Evolutionary conservation across 2,888 invertebrate genomes (phyloP).

Genomic region (Tortricodes alternella): DNA sequence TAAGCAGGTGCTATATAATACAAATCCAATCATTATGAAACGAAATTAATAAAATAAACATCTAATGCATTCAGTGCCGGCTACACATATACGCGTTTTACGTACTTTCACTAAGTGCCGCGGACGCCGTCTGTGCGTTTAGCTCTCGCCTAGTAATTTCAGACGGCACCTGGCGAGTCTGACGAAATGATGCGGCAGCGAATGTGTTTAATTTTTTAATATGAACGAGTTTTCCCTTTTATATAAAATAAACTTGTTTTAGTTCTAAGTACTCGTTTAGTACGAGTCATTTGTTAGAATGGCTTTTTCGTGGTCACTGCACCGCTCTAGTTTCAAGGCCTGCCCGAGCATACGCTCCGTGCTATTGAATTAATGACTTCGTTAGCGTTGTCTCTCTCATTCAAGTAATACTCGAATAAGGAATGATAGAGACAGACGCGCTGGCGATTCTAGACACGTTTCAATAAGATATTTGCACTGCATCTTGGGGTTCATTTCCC

Average conservation of each 20-base stretch:
- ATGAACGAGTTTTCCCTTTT: constrained; percentile 8
- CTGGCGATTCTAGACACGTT: constrained; percentile 19
- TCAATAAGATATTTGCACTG: constrained; percentile 10
- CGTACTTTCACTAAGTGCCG: too few relatives aligned
- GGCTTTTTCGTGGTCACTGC: neutral
- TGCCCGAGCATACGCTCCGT: neutral
- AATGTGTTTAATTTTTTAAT: too few relatives aligned
- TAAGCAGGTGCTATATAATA: too few relatives aligned
- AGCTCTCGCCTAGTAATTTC: too few relatives aligned
- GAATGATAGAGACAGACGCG: neutral
- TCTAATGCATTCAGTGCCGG: too few relatives aligned
- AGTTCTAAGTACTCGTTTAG: neutral
- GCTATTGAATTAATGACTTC: neutral
- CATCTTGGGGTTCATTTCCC: constrained; percentile 23
- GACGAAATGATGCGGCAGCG: neutral
- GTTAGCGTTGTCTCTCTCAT: neutral
- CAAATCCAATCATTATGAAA: too few relatives aligned
- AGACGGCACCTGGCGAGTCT: too few relatives aligned
- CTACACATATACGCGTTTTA: too few relatives aligned
- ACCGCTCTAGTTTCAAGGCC: constrained; percentile 3
- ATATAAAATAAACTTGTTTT: neutral
- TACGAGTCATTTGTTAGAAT: constrained; percentile 1
- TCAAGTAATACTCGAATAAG: neutral
- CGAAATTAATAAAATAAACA: too few relatives aligned
- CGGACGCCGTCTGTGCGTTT: too few relatives aligned